phyloP scores from a whole-genome alignment of 35 echinoderm and acorn worm species.

The Amphiura filiformis region DNA sequence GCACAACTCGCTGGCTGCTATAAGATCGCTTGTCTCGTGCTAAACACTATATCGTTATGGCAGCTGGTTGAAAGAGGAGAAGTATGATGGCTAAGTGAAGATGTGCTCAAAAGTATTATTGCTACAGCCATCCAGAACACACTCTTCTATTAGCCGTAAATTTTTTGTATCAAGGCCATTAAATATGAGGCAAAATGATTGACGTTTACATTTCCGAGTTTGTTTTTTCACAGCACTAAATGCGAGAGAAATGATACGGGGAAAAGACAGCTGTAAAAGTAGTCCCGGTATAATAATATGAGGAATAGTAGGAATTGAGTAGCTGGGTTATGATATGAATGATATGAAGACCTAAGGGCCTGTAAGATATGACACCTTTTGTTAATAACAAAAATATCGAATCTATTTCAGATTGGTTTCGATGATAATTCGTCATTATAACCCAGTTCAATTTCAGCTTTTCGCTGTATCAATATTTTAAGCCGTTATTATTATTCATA shows the following conservation, averaged over 20 bases:
- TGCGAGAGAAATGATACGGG: constrained; percentile 1
- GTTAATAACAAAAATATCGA: constrained; percentile 2
- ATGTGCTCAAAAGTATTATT: too few relatives aligned
- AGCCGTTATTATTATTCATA: too few relatives aligned
- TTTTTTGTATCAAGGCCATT: too few relatives aligned
- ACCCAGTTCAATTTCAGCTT: neutral
- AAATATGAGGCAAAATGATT: too few relatives aligned
- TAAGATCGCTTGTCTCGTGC: too few relatives aligned
- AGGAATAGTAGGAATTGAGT: neutral
- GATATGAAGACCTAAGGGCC: neutral
- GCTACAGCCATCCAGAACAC: too few relatives aligned
- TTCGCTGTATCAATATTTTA: neutral
- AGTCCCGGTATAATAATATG: neutral
- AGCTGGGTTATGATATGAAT: neutral
- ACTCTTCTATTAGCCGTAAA: too few relatives aligned
- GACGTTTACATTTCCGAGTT: too few relatives aligned
- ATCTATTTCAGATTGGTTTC: neutral
- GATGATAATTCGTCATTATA: neutral
- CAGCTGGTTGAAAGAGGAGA: too few relatives aligned
- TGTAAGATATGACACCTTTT: neutral
- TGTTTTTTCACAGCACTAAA: neutral
- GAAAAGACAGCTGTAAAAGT: neutral
- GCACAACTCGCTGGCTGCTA: too few relatives aligned
- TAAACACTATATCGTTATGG: too few relatives aligned
- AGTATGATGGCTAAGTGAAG: too few relatives aligned